A percentile compares a stretch with the other conserved stretches of the same genome.
These are phyloP conservation scores for Copidosoma aretas DNA, from an alignment of 2,888 invertebrate species.

Conservation along the genomic window DNA sequence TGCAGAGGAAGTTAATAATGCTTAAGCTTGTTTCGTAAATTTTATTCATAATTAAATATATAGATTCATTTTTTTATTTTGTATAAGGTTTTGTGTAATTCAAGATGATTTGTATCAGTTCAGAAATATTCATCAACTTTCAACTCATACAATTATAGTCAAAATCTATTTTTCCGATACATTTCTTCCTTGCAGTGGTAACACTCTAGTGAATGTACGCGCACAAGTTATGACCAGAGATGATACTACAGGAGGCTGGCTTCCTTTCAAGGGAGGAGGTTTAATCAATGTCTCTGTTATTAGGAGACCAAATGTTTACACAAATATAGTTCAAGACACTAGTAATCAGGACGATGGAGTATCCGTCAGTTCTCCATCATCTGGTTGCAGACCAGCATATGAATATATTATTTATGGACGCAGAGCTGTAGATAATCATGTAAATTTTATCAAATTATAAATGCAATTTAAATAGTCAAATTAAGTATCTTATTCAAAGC, in stretches of 20 bases:
- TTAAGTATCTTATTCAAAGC: slow-evolving; percentile 4
- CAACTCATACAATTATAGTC: neutral
- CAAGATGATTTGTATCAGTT: too few species aligned
- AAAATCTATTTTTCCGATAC: neutral
- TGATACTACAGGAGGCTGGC: slow-evolving; percentile 96
- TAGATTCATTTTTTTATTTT: neutral
- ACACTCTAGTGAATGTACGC: slow-evolving; percentile 93
- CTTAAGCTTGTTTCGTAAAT: too few species aligned
- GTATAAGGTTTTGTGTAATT: too few species aligned
- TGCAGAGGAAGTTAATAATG: neutral
- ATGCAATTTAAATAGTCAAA: slow-evolving; percentile 7
- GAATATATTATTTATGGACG: slow-evolving; percentile 94
- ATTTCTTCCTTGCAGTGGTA: slow-evolving; percentile 71
- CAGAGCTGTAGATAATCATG: slow-evolving; percentile 90
- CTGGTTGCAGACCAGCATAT: slow-evolving; percentile 68
- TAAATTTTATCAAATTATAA: slow-evolving; percentile 63
- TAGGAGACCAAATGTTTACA: slow-evolving; percentile 69
- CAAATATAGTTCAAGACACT: slow-evolving; percentile 45
- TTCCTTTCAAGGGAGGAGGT: slow-evolving; percentile 92
- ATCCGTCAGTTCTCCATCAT: slow-evolving; percentile 60
- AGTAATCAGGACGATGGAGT: slow-evolving; percentile 53
- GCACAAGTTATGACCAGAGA: slow-evolving; percentile 99
- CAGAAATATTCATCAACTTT: too few species aligned
- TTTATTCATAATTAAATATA: neutral
- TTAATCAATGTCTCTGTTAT: slow-evolving; percentile 92